phyloP scores from a whole-genome alignment of 2,113 vertebrate genomes.

The Ciconia stormi region DNA sequence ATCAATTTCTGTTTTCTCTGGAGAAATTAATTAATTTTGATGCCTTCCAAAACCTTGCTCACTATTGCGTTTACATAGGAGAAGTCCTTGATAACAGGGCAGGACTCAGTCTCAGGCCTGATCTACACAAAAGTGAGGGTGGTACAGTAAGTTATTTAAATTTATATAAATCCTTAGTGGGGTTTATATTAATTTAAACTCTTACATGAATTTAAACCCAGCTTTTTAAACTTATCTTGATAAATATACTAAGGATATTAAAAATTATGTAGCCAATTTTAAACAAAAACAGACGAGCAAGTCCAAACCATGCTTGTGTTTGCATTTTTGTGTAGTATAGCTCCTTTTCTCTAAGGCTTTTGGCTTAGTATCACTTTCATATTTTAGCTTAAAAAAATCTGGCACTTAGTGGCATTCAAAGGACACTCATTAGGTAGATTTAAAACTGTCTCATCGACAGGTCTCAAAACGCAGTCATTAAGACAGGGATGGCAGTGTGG shows the following conservation, averaged over 20 bases:
- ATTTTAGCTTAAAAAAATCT: conserved; percentile 2
- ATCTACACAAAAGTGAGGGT: not conserved
- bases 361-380: not conserved
- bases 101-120: not conserved
- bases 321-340: not conserved
- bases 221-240: not conserved
- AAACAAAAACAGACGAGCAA: not conserved
- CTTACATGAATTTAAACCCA: not conserved
- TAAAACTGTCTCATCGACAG: not conserved
- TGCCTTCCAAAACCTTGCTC: not conserved
- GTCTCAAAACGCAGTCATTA: not conserved
- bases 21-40: not conserved
- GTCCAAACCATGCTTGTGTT: not conserved
- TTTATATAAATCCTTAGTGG: not conserved
- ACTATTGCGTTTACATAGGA: not conserved
- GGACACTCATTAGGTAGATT: not conserved
- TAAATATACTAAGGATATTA: not conserved
- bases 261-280: not conserved
- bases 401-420: not conserved
- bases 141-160: not conserved
- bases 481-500: not conserved
- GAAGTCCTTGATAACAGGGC: not conserved
- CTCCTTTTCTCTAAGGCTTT: not conserved
- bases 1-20: not conserved
- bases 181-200: not conserved